Conservation (phyloP, 1,140 invertebrate species). For the Drosophila ananassae region DNA sequence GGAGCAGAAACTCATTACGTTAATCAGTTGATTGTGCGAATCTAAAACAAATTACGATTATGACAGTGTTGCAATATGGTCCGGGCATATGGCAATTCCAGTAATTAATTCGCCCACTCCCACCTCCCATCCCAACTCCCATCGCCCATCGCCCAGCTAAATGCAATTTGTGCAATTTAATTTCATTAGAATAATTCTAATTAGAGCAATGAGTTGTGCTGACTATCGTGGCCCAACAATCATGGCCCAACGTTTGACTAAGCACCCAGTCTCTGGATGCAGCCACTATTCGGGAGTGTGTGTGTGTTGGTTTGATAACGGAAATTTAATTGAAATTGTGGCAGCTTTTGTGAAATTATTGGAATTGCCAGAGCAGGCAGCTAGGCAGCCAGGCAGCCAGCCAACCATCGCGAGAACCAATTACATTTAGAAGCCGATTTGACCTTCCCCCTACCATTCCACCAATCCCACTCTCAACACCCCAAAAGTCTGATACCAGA, state of each 20-base stretch:
- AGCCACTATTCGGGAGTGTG: constrained; percentile 15
- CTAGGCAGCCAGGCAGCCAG: background rate
- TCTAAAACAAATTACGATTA: constrained; percentile 78
- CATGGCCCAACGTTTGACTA: constrained; percentile 18
- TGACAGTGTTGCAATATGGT: constrained; percentile 58
- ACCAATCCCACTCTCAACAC: constrained; percentile 2
- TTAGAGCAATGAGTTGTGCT: constrained; percentile 70
- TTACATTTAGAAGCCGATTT: constrained; percentile 72
- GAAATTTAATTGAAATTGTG: constrained; percentile 79
- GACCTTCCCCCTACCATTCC: constrained; percentile 5
- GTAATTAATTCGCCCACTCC: constrained; percentile 59
- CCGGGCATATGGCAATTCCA: constrained; percentile 55
- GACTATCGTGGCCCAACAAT: constrained; percentile 59
- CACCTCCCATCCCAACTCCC: background rate
- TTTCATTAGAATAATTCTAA: constrained; percentile 84
- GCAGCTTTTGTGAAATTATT: constrained; percentile 75
- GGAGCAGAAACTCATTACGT: constrained; percentile 59
- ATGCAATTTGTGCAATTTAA: constrained; percentile 78
- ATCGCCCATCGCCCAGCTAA: constrained; percentile 4
- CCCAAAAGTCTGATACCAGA: background rate
- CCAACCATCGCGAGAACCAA: constrained; percentile 66
- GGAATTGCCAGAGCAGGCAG: constrained; percentile 38
- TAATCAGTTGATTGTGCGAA: constrained; percentile 68
- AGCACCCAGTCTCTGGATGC: constrained; percentile 24
- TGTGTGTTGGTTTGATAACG: constrained; percentile 62